Base-by-base conservation (phyloP, 1,140 invertebrate genomes). In the Oreohelix idahoensis region DNA sequence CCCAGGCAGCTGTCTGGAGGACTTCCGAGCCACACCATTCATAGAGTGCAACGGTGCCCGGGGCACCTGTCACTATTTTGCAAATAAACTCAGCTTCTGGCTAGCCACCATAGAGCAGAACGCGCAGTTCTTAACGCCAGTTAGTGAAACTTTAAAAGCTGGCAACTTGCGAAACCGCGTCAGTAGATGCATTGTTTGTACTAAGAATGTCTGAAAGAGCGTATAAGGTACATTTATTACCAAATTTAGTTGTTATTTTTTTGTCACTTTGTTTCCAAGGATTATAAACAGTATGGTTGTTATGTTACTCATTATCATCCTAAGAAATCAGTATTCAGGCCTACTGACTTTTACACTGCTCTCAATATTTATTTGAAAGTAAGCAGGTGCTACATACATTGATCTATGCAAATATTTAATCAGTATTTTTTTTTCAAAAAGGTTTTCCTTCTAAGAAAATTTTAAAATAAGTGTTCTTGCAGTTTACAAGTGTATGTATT, bases 61-160 rank as follows among this genome's bases (percentile, higher is more conserved):
- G 90, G 98, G 97, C 85, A 96, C 96, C 58, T 99, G 98, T 93
- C 97, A 98, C 91, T 98, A 98, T 92, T 99, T 97, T 92, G 96
- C 98, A 73, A 99, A 99, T 90, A 97, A 98, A 93, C 96, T 98
- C 91, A 98, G 97, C 92, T 99, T 99, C 94, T 99, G 98, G 98
- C 94, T 99, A 89, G 96, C 97, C 36, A 98, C 97, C 1, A 96
- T 99, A 87, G 97, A 99, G 88, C 80, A 79, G 69, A 95, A 96
- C 58, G 91, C 94, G 79, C 94, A 97, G 84, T 99, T 99, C 93
- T 89, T 92, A 86, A 94, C 93, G 89, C 98, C 98, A 8, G 94
- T 95, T 86, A 95, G 96, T 89, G 95, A 98, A 92, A 99, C 98
- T 29, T 94, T 99, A 35, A 99, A 99, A 94, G 95, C 96, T 58